Evolutionary conservation across 2,797 vertebrate genomes (phyloP).

Genomic region (Cuculus canorus): DNA sequence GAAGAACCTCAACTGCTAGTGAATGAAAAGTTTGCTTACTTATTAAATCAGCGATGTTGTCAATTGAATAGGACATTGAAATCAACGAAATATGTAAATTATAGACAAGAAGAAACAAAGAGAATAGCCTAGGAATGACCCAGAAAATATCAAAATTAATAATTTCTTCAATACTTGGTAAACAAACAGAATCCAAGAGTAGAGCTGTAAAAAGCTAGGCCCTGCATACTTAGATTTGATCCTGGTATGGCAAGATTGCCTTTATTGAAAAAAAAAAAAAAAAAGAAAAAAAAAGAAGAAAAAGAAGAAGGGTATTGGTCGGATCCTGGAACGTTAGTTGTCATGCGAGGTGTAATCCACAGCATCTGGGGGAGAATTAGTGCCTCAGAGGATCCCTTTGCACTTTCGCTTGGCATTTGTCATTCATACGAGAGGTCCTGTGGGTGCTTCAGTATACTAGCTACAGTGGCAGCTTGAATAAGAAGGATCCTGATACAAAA

Average conservation of each 20-base stretch:
- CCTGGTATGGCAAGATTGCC: not conserved
- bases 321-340: not conserved
- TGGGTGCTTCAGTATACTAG: not conserved
- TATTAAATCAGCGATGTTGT: not conserved
- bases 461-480: not conserved
- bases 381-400: not conserved
- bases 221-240: not conserved
- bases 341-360: not conserved
- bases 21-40: not conserved
- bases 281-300: not conserved
- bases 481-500: not conserved
- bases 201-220: not conserved
- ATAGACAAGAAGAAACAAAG: not conserved
- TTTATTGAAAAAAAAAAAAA: not conserved
- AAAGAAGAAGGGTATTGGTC: not conserved
- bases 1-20: not conserved
- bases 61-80: not conserved
- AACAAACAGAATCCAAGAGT: not conserved
- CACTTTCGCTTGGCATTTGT: not conserved
- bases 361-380: not conserved
- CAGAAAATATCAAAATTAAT: not conserved
- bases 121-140: not conserved
- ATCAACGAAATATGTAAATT: not conserved
- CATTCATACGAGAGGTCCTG: accelerated
- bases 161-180: not conserved